Evolutionary conservation across 2,797 vertebrate genomes (phyloP).

Genomic region (Rhincodon typus): DNA sequence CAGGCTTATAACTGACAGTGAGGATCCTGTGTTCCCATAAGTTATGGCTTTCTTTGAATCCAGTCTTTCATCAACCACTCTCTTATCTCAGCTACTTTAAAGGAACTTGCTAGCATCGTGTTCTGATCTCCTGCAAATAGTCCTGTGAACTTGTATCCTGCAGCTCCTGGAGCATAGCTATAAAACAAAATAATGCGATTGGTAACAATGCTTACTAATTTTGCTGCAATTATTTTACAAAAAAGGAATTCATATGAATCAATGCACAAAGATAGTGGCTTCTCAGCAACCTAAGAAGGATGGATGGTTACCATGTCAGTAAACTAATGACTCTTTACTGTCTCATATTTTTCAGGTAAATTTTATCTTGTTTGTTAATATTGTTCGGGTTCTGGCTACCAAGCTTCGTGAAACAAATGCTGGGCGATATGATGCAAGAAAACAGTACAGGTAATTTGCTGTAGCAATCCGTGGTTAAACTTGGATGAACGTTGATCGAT

Average conservation of each 20-base stretch:
- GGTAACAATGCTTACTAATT: conserved; percentile 3
- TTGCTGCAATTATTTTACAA: not conserved
- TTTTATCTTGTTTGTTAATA: conserved; percentile 82
- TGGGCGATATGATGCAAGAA: conserved; percentile 73
- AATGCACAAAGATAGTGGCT: not conserved
- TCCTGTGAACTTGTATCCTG: not conserved
- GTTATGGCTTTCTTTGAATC: not conserved
- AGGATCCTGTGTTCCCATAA: not conserved
- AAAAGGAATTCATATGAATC: not conserved
- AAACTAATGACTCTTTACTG: not conserved
- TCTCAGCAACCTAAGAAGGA: not conserved
- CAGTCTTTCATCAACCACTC: not conserved
- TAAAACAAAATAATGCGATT: not conserved
- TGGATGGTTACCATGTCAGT: not conserved
- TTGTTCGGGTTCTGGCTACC: conserved; percentile 75
- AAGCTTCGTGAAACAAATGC: conserved; percentile 83
- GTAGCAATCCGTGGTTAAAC: not conserved
- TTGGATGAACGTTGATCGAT: not conserved
- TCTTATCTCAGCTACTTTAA: not conserved
- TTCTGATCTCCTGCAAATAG: not conserved
- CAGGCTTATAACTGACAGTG: not conserved
- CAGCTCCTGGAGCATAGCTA: not conserved
- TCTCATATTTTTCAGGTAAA: conserved; percentile 70
- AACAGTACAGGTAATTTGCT: conserved; percentile 73
- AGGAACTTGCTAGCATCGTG: not conserved